phyloP scores from a whole-genome alignment of 2,888 invertebrate genomes.

The Heliconius aoede region DNA sequence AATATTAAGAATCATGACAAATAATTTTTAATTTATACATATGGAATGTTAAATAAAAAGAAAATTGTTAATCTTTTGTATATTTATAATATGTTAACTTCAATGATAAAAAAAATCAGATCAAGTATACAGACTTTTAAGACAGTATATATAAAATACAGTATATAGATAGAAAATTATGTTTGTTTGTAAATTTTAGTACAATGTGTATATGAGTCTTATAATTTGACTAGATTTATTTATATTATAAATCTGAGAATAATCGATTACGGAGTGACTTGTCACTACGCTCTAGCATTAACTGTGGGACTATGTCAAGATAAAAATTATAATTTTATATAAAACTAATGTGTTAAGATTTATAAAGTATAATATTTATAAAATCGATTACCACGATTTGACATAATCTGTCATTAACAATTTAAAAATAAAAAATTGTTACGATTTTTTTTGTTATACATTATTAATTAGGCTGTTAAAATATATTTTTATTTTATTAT shows the following conservation, averaged over 20 bases:
- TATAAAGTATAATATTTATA: too few species aligned
- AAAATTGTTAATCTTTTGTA: neutral
- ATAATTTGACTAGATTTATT: slow-evolving; percentile 16
- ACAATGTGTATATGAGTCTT: slow-evolving; percentile 8
- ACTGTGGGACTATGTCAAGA: neutral
- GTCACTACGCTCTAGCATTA: neutral
- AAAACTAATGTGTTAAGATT: too few species aligned
- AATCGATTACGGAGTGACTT: neutral
- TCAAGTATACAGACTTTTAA: slow-evolving; percentile 34
- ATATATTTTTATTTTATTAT: too few species aligned
- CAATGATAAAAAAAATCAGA: slow-evolving; percentile 27
- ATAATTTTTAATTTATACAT: neutral
- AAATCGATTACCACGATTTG: too few species aligned
- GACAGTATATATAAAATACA: slow-evolving; percentile 26
- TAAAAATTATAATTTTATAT: neutral
- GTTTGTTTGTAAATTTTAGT: slow-evolving; percentile 7
- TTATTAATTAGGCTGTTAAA: too few species aligned
- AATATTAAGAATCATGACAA: neutral
- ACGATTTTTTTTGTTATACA: too few species aligned
- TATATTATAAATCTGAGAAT: slow-evolving; percentile 1
- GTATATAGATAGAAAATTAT: slow-evolving; percentile 33
- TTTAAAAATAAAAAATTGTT: too few species aligned
- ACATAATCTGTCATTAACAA: too few species aligned
- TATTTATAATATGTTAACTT: neutral
- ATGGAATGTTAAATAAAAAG: neutral